Conservation (phyloP, 2,888 invertebrate species). For the Limulus polyphemus region DNA sequence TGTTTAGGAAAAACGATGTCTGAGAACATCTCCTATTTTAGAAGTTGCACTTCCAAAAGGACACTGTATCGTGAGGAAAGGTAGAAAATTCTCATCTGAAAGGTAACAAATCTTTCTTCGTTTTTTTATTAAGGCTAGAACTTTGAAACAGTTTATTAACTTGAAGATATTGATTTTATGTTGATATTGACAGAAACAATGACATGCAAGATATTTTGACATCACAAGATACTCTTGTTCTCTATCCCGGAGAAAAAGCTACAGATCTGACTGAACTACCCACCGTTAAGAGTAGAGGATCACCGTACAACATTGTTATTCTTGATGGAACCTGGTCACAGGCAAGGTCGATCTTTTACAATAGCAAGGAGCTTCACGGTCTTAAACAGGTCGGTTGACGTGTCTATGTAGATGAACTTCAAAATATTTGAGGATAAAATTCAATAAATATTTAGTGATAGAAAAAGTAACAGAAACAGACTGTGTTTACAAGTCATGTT, state of each 20-base stretch:
- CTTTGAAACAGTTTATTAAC: background rate
- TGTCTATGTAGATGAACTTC: too few species aligned
- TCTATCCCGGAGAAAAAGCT: slow-evolving; percentile 67
- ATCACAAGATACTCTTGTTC: slow-evolving; percentile 54
- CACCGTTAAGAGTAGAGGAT: slow-evolving; percentile 35
- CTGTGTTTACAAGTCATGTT: too few species aligned
- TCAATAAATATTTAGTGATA: too few species aligned
- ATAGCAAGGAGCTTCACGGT: slow-evolving; percentile 58
- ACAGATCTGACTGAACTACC: slow-evolving; percentile 48
- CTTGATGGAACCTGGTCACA: slow-evolving; percentile 95
- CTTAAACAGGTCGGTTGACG: slow-evolving; percentile 49
- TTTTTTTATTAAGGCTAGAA: background rate
- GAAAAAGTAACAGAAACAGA: too few species aligned
- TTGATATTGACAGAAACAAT: slow-evolving; percentile 8
- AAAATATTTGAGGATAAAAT: too few species aligned
- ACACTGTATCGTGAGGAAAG: slow-evolving; percentile 64
- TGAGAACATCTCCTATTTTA: slow-evolving; percentile 81
- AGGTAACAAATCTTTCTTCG: slow-evolving; percentile 28
- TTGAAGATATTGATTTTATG: slow-evolving; percentile 1
- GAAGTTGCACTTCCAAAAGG: slow-evolving; percentile 56
- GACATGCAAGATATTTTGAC: slow-evolving; percentile 50
- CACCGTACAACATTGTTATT: slow-evolving; percentile 63
- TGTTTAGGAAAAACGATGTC: slow-evolving; percentile 59
- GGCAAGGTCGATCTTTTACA: slow-evolving; percentile 78
- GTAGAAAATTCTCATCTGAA: slow-evolving; percentile 66